Base-by-base conservation (phyloP, 1,140 invertebrate species). In the Caenorhabditis inopinata region DNA sequence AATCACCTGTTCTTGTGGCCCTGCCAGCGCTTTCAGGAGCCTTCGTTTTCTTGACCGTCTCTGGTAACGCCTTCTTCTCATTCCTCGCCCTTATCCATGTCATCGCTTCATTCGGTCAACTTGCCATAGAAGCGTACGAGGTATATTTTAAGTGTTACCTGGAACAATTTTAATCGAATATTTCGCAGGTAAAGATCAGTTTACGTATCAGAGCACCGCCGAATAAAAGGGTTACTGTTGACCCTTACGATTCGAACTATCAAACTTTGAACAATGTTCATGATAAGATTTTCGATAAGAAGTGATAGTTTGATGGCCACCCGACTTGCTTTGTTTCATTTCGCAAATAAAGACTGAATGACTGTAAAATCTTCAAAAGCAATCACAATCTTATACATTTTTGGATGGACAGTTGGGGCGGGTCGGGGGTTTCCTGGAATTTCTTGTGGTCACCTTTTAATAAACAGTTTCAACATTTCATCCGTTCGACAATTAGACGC, bases 181-280 rank as follows among this genome's bases (percentile, higher is more conserved):
- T 14, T 0, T 51, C 27, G 3, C 25, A 58, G 51, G 51, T 21
- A 5, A 68, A 21, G 12, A 68, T 38, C 21, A 32, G 58, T 38
- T 68, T 68, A 29, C 16, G 32, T 5, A 25, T 68, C 29, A 68
- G 32, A 68, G 58, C 58, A 18, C 58, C 58, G 38, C 29, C 35
- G n/a, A 68, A 68, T 11, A 68, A 68, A 18, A 68, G 38, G 12
- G 58, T 32, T 18, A 18, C 38, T 38, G 58, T 32, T 68, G 58
- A 68, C 38, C n/a, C 58, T 2, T 38, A 68, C 25, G 58, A 68
- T 38, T n/a, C 35, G 16, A 68, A 68, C n/a, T 68, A 68, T 38
- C 58, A 68, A 16, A 68, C 32, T 29, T 38, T 68, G 58, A 68
- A 68, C 32, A 68, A 38, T 35, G 58, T 68, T 68, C 58, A 68